Evolutionary conservation across 2,888 invertebrate species (phyloP), one percentile per base, ranked within the genome.

Genomic region (Cyaniris semiargus): DNA sequence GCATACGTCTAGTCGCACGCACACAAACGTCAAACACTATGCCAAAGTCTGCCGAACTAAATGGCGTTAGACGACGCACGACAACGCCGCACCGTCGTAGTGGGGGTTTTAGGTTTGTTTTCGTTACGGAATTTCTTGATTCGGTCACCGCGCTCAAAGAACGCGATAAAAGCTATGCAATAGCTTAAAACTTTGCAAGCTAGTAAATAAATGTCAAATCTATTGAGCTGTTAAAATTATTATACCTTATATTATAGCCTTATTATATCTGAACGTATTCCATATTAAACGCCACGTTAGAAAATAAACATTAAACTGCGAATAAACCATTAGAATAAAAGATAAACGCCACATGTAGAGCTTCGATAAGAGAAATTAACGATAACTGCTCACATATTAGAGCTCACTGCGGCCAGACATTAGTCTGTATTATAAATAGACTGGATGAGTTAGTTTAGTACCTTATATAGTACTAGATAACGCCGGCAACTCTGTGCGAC

Each of bases 291-390:
- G 6, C 27, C 27, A 48, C 23, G 44, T 72, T 72, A 72, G 72
- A 6, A 7, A 44, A 72, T 72, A 23, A 34, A 44, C 44, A 44
- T 72, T 48, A 72, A 72, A 72, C 44, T 44, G 38, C 5, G 38
- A 44, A 72, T 72, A 21, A 23, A 72, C 44, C 72, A 44, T 44
- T 44, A 21, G 38, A 48, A 38, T 38, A 44, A 44, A 71, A 72
- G 6, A 72, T 72, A 48, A 72, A 72, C n/a, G 21, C 23, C 72
- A 44, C 21, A 13, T 72, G 72, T 72, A 21, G 72, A 15, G 23
- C 27, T 23, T 74, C 66, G 66, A 66, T 66, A 66, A 66, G 66
- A 66, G 66, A 66, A 66, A 66, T 23, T 66, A 31, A 66, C 66
- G 66, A 18, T 66, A 27, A 66, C 66, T 66, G 66, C 66, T 21